These are phyloP conservation scores for Percopsis omiscomaycus DNA, from an alignment of 2,797 vertebrate genomes.

Conservation along the genomic window DNA sequence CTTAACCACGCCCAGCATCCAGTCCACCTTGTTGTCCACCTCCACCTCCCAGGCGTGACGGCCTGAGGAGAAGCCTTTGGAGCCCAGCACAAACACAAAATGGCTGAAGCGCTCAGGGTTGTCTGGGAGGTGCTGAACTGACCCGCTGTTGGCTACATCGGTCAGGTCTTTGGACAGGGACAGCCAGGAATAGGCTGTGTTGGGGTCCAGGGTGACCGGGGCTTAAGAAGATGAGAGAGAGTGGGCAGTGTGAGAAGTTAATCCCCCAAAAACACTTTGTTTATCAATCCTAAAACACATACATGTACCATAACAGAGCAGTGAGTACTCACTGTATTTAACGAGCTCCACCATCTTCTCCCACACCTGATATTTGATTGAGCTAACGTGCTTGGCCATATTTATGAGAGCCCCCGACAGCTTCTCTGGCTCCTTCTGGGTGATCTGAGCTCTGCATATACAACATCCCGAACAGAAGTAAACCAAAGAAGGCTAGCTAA, in stretches of 20 bases:
- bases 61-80: slow-evolving; percentile 74
- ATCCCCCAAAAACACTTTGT: too few relatives aligned
- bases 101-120: slow-evolving; percentile 80
- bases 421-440: slow-evolving; percentile 64
- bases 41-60: slow-evolving; percentile 82
- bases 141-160: slow-evolving; percentile 70
- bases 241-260: neutral
- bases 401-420: slow-evolving; percentile 68
- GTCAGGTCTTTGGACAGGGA: slow-evolving; percentile 72
- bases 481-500: neutral
- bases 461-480: neutral
- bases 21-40: slow-evolving; percentile 76
- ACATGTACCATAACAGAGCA: neutral
- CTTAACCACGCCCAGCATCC: slow-evolving; percentile 80
- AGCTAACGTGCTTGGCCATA: slow-evolving; percentile 74
- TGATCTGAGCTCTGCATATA: slow-evolving; percentile 65
- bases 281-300: too few relatives aligned
- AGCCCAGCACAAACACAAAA: slow-evolving; percentile 79
- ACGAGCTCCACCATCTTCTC: slow-evolving; percentile 78
- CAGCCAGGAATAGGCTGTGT: slow-evolving; percentile 79
- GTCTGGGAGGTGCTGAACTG: slow-evolving; percentile 67
- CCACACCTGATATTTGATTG: slow-evolving; percentile 80
- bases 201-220: slow-evolving; percentile 79
- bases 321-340: slow-evolving; percentile 72
- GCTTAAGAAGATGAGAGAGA: slow-evolving; percentile 52